Percentiles rank a stretch among this genome's conserved stretches.
Conservation (phyloP, 2,797 vertebrate genomes). For the Lacerta viridis region DNA sequence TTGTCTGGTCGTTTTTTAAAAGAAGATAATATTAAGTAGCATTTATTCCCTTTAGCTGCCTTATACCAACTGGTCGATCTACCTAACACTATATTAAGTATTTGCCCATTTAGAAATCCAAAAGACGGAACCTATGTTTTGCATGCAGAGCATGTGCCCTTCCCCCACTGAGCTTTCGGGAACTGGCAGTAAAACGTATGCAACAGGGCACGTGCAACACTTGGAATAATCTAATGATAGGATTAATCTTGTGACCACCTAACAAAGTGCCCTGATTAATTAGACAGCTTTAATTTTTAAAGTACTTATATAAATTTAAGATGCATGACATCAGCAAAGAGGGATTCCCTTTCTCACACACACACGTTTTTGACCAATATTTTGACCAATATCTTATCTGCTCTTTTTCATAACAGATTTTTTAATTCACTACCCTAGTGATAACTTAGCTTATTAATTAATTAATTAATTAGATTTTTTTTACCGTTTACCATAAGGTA, state of each 20-base stretch:
- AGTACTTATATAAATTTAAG: not conserved
- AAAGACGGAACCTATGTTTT: not conserved
- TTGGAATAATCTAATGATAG: not conserved
- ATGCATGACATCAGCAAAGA: not conserved
- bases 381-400: not conserved
- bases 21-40: not conserved
- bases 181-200: not conserved
- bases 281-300: not conserved
- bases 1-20: not conserved
- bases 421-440: not conserved
- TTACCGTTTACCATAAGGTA: no score
- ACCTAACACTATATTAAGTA: not conserved
- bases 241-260: not conserved
- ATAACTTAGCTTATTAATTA: not conserved
- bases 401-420: not conserved
- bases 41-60: conserved; percentile 18
- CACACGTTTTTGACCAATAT: not conserved
- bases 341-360: no score
- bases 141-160: not conserved
- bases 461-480: not conserved
- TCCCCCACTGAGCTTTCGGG: not conserved
- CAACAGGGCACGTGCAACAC: not conserved
- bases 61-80: not conserved
- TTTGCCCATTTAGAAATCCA: not conserved
- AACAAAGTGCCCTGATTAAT: no score